Conservation (phyloP, 2,888 invertebrate genomes). For the Coenonympha glycerion region DNA sequence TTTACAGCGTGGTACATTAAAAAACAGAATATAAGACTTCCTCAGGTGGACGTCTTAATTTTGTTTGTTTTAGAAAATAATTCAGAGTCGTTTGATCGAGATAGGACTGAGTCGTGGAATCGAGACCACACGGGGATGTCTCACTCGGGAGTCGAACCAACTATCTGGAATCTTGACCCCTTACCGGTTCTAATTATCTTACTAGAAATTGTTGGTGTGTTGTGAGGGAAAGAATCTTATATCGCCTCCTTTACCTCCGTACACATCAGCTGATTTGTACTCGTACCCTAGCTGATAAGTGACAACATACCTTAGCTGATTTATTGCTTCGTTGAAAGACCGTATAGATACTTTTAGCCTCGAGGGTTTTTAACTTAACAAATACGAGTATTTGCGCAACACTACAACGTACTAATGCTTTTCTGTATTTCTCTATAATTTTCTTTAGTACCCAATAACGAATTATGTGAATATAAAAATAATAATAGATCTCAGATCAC, state of each 20-base stretch:
- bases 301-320: too few relatives aligned
- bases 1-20: background rate
- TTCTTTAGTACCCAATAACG: too few relatives aligned
- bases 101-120: conserved; percentile 49
- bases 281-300: too few relatives aligned
- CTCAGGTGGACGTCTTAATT: conserved; percentile 20
- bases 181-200: conserved; percentile 39
- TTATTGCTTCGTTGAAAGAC: too few relatives aligned
- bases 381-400: too few relatives aligned
- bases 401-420: too few relatives aligned
- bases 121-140: conserved; percentile 64
- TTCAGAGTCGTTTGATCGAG: conserved; percentile 47
- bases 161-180: conserved; percentile 56
- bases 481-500: too few relatives aligned
- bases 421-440: too few relatives aligned
- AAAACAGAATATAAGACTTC: background rate
- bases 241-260: conserved; percentile 4
- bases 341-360: too few relatives aligned
- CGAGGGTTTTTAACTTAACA: too few relatives aligned
- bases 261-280: too few relatives aligned
- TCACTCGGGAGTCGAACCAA: conserved; percentile 53
- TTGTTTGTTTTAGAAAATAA: conserved; percentile 35
- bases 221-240: conserved; percentile 14
- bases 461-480: too few relatives aligned
- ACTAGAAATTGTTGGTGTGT: conserved; percentile 33